These are phyloP conservation scores for Trissonchulus sp. DNA, from an alignment of 2,888 invertebrate species.

Conservation along the genomic window DNA sequence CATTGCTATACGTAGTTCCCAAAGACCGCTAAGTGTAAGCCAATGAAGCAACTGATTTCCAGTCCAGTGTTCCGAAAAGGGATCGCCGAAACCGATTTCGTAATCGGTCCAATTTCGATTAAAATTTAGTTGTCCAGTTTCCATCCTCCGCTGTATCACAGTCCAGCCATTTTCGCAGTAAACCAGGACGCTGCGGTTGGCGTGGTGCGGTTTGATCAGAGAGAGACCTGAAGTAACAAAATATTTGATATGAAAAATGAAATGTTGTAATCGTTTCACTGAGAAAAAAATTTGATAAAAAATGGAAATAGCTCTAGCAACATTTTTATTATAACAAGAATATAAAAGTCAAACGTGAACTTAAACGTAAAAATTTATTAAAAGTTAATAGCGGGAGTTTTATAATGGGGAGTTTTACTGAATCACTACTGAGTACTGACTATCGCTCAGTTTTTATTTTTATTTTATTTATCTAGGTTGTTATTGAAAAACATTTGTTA, in stretches of 20 bases:
- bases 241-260: background rate
- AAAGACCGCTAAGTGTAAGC: slow-evolving; percentile 13
- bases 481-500: no score
- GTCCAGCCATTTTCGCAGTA: slow-evolving; percentile 32
- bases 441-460: no score
- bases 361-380: no score
- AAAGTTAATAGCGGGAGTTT: no score
- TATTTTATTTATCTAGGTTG: no score
- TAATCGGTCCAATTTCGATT: slow-evolving; percentile 36
- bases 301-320: background rate
- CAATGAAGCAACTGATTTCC: slow-evolving; percentile 30
- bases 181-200: slow-evolving; percentile 18
- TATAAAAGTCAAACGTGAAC: no score
- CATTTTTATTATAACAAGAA: no score
- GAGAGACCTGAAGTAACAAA: background rate
- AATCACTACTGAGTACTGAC: no score
- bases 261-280: background rate
- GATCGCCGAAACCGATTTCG: slow-evolving; percentile 43
- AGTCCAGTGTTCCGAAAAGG: slow-evolving; percentile 38
- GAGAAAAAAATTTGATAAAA: background rate
- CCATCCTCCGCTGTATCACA: slow-evolving; percentile 28
- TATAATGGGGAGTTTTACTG: no score
- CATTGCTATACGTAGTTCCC: slow-evolving; percentile 22
- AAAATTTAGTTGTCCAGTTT: slow-evolving; percentile 9
- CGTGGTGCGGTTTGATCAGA: slow-evolving; percentile 24